Conservation (phyloP, 1,140 invertebrate species). For the Oscheius sp. region DNA sequence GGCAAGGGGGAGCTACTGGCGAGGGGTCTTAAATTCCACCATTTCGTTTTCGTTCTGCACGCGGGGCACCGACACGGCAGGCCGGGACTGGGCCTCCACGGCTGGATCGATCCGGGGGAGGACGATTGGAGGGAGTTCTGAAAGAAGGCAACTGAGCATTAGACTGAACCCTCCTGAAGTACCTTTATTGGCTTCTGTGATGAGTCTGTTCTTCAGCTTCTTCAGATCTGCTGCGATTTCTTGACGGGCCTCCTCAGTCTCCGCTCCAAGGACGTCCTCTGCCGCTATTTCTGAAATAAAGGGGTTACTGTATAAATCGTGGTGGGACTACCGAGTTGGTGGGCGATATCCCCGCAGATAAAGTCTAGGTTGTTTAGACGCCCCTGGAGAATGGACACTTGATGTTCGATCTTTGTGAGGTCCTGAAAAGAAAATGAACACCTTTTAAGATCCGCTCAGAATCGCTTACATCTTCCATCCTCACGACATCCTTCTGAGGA, state of each 20-base stretch:
- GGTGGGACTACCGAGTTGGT: neutral
- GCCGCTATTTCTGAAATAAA: conserved; percentile 10
- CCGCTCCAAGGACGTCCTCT: conserved; percentile 10
- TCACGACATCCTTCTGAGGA: no score
- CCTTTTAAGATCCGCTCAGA: neutral
- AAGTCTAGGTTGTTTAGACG: conserved; percentile 31
- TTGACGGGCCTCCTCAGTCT: neutral
- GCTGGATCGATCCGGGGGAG: neutral
- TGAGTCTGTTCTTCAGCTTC: conserved; percentile 2
- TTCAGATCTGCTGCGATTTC: neutral
- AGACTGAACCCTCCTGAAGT: no score
- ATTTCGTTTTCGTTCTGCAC: neutral
- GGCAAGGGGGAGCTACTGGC: no score
- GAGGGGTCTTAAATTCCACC: neutral
- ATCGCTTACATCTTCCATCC: no score
- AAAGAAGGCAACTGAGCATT: neutral
- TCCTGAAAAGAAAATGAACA: conserved; percentile 11
- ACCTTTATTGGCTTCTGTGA: neutral
- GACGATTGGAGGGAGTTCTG: neutral
- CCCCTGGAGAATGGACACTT: conserved; percentile 31
- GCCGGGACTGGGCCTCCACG: neutral
- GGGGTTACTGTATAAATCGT: neutral
- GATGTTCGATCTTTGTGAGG: conserved; percentile 25
- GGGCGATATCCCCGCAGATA: conserved; percentile 10
- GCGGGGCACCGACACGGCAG: neutral